Base-by-base conservation (phyloP, 2,888 invertebrate species). In the Orchesellides sinensis region DNA sequence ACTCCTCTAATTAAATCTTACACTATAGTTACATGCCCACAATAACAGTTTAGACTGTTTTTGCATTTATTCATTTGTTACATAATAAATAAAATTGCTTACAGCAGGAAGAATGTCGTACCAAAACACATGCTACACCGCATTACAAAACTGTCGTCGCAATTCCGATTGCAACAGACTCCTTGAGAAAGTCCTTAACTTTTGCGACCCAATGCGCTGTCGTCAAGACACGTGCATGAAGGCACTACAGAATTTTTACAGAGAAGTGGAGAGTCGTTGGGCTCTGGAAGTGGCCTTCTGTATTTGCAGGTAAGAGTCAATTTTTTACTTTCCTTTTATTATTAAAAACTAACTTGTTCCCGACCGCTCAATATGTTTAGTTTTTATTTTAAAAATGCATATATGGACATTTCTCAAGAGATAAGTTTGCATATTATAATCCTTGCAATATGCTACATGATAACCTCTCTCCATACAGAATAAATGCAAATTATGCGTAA, bases 241-340 rank as follows among this genome's bases (percentile, higher is more conserved):
- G 85, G 95, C 96, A 69, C 91, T 97, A 88, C 94, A 96, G 90
- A 93, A 93, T 75, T 96, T 97, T 91, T 97, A 96, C 91, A 93
- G 95, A 90, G 94, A 94, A 89, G 93, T 94, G 21, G 93, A 93
- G 77, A 94, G 95, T 87, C 94, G 93, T 88, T 94, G 96, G 93
- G 96, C 95, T 89, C 93, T 96, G 86, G 96, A 96, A 91, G 95
- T 96, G 88, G 97, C 96, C 88, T 96, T 96, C 91, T 97, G 97
- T 90, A 92, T 96, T 83, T 97, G 97, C 96, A 96, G 95, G 96
- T 96, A 91, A 93, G 95, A n/a, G 5, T 8, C 5, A 27, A 5
- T 47, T 14, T 61, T 61, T 49, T n/a, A 17, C 21, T 73, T 49
- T 1, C n/a, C 49, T 49, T 49, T 8, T n/a, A n/a, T n/a, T n/a